phyloP scores from a whole-genome alignment of 2,888 invertebrate species.

The Andrena trimmerana region DNA sequence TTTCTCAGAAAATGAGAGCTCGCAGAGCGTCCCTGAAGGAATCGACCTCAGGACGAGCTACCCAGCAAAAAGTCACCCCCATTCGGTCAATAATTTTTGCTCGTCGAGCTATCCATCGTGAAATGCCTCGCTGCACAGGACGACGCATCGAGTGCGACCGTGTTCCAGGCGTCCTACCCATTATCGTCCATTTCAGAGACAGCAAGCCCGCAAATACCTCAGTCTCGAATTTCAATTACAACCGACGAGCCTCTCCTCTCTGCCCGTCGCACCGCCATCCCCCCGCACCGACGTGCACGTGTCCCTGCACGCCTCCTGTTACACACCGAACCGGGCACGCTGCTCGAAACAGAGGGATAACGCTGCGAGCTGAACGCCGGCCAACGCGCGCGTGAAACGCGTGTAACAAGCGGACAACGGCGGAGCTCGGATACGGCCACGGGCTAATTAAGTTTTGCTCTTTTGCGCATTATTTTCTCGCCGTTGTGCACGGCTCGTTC shows the following conservation, averaged over 20 bases:
- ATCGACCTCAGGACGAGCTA: background rate
- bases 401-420: slow-evolving; percentile 65
- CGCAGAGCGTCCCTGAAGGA: background rate
- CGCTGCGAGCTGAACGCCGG: slow-evolving; percentile 9
- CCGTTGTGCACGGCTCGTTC: slow-evolving; percentile 12
- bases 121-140: slow-evolving; percentile 9
- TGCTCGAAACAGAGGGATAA: slow-evolving; percentile 12
- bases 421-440: slow-evolving; percentile 47
- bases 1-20: too few species aligned
- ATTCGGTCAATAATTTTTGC: background rate
- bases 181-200: slow-evolving; percentile 49
- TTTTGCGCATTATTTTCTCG: slow-evolving; percentile 62
- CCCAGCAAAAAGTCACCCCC: slow-evolving; percentile 1
- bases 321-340: background rate
- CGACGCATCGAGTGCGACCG: slow-evolving; percentile 23
- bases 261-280: background rate
- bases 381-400: slow-evolving; percentile 48
- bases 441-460: slow-evolving; percentile 72
- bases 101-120: background rate
- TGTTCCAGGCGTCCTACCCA: slow-evolving; percentile 41
- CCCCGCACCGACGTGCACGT: background rate
- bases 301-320: background rate
- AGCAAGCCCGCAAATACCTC: slow-evolving; percentile 35
- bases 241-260: slow-evolving; percentile 66
- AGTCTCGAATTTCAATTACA: slow-evolving; percentile 78